phyloP scores from a whole-genome alignment of 1,140 invertebrate genomes.

The Teleopsis dalmanni region DNA sequence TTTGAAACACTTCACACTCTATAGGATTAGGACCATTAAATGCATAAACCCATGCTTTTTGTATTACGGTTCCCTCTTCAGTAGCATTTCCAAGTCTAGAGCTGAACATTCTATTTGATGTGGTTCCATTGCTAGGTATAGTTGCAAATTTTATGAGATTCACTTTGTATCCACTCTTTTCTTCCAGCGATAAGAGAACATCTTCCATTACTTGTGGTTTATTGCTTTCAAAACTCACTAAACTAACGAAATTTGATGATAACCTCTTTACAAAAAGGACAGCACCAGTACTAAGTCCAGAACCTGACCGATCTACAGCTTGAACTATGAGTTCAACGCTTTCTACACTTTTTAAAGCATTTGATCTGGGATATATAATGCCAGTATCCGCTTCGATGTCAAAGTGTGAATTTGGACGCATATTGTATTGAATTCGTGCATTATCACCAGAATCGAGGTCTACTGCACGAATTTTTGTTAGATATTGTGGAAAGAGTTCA shows the following conservation, averaged over 20 bases:
- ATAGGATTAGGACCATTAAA: neutral
- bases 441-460: conserved; percentile 13
- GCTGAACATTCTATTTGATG: neutral
- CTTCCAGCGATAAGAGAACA: neutral
- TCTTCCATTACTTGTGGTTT: neutral
- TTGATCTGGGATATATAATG: conserved; percentile 7
- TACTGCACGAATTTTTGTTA: conserved; percentile 5
- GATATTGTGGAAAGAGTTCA: conserved; percentile 10
- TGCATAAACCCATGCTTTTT: conserved; percentile 5
- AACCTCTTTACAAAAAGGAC: conserved; percentile 16
- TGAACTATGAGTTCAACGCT: conserved; percentile 9
- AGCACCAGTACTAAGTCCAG: conserved; percentile 4
- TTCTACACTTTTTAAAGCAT: neutral
- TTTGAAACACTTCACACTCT: neutral
- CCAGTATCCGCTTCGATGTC: conserved; percentile 10
- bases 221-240: conserved; percentile 8
- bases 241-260: conserved; percentile 10
- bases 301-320: conserved; percentile 19
- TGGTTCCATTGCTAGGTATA: neutral
- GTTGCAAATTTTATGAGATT: neutral
- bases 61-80: too few species aligned
- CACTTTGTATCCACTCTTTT: neutral
- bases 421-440: conserved; percentile 11
- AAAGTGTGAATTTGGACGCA: conserved; percentile 9
- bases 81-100: too few species aligned